Evolutionary conservation across 30 jellyfish, hydroid and myxozoan species (phyloP).

Genomic region (Pelagia noctiluca): DNA sequence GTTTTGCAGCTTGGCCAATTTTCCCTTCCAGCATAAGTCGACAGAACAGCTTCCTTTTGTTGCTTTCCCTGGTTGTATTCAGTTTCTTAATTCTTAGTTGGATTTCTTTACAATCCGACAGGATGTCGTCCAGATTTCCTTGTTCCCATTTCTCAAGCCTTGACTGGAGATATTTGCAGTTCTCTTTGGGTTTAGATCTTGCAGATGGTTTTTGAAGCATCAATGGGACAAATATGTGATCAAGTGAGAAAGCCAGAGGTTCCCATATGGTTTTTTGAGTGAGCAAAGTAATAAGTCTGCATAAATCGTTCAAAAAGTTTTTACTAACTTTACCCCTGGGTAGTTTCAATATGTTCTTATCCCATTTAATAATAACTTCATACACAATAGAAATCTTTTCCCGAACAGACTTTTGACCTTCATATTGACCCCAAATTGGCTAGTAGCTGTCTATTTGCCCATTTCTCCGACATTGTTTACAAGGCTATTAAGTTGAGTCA

Average conservation of each 20-base stretch:
- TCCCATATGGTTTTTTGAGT: neutral
- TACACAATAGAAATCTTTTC: neutral
- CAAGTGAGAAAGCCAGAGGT: slow-evolving; percentile 8
- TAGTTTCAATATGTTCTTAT: neutral
- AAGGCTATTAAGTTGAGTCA: neutral
- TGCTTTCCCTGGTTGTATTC: neutral
- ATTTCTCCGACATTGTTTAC: slow-evolving; percentile 3
- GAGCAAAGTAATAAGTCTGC: neutral
- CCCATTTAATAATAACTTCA: neutral
- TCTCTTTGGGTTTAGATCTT: neutral
- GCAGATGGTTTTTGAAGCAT: neutral
- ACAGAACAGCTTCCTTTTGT: slow-evolving; percentile 5
- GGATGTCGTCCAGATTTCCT: slow-evolving; percentile 1
- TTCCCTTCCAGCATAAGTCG: slow-evolving; percentile 4
- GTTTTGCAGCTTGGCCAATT: slow-evolving; percentile 2
- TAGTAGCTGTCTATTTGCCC: neutral
- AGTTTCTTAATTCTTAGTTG: neutral
- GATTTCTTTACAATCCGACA: neutral
- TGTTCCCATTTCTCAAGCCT: slow-evolving; percentile 6
- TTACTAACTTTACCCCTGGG: slow-evolving; percentile 1
- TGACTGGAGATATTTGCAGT: neutral
- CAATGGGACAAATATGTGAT: slow-evolving; percentile 1
- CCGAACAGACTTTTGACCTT: slow-evolving; percentile 6
- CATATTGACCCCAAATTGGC: neutral
- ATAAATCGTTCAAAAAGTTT: neutral